phyloP scores from a whole-genome alignment of 2,113 vertebrate species.

The Podarcis raffonei region DNA sequence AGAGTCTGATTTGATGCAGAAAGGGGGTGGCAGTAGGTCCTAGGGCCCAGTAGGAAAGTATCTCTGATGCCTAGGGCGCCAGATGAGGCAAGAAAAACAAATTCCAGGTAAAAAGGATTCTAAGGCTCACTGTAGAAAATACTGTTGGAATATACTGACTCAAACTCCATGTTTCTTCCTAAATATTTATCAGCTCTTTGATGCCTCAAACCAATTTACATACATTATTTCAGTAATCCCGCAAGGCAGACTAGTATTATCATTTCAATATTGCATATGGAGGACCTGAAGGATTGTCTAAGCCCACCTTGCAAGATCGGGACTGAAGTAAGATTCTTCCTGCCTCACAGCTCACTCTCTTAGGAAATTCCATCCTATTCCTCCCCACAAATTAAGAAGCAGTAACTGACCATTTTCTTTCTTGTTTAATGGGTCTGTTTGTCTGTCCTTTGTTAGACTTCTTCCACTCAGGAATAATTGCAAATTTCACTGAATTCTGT shows the following conservation, averaged over 20 bases:
- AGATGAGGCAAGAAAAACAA: neutral
- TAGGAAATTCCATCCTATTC: neutral
- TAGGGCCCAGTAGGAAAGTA: neutral
- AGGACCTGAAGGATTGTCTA: neutral
- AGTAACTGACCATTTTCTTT: too few relatives aligned
- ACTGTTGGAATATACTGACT: neutral
- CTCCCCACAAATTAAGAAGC: too few relatives aligned
- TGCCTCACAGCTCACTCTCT: neutral
- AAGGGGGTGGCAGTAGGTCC: neutral
- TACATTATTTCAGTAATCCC: neutral
- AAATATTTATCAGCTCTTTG: neutral
- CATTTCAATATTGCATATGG: neutral
- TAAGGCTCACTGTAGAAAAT: neutral
- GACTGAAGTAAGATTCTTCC: neutral
- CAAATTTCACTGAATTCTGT: too few relatives aligned
- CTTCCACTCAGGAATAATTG: too few relatives aligned
- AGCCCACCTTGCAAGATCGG: neutral
- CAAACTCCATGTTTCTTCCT: neutral
- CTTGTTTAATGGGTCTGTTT: too few relatives aligned
- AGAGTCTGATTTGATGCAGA: neutral
- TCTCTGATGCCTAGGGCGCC: neutral
- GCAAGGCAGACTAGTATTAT: neutral
- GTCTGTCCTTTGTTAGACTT: too few relatives aligned
- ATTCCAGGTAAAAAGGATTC: neutral
- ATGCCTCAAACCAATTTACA: neutral